Conservation (phyloP, 2,888 invertebrate genomes). For the Nomada goodeniana region DNA sequence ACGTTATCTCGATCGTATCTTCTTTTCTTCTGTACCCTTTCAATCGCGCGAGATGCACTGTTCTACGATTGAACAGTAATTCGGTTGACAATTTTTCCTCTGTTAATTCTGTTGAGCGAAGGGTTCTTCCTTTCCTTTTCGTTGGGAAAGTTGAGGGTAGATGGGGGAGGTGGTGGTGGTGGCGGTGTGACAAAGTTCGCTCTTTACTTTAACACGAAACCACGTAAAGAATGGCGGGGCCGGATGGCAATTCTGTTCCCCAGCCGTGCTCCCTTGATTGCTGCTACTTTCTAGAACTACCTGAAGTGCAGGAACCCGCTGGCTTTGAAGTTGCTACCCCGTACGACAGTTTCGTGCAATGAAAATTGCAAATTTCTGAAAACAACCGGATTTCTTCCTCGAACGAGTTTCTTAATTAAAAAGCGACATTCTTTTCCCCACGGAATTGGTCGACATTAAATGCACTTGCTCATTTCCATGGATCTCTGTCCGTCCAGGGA, state of each 20-base stretch:
- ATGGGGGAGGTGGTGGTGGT: too few species aligned
- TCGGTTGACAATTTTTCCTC: neutral
- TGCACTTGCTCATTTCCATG: neutral
- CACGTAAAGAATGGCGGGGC: neutral
- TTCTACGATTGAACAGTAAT: too few species aligned
- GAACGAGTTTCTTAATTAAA: neutral
- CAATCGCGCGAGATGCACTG: too few species aligned
- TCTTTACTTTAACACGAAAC: neutral
- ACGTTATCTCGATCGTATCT: too few species aligned
- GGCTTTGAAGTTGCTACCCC: neutral
- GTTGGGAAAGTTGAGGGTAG: neutral
- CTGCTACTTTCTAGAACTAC: conserved; percentile 8
- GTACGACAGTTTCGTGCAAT: conserved; percentile 17
- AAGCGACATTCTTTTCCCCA: neutral
- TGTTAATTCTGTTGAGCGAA: neutral
- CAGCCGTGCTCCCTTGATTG: conserved; percentile 10
- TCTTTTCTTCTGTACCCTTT: too few species aligned
- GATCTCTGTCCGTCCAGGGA: too few species aligned
- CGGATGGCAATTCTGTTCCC: conserved; percentile 6
- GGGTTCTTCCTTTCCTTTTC: neutral
- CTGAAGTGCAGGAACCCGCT: neutral
- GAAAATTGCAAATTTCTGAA: conserved; percentile 15
- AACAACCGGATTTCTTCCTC: neutral
- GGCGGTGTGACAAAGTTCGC: neutral
- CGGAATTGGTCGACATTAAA: conserved; percentile 2